Evolutionary conservation across 2,113 vertebrate genomes (phyloP), one percentile per base, ranked within the genome.

Genomic region (Mugil cephalus): DNA sequence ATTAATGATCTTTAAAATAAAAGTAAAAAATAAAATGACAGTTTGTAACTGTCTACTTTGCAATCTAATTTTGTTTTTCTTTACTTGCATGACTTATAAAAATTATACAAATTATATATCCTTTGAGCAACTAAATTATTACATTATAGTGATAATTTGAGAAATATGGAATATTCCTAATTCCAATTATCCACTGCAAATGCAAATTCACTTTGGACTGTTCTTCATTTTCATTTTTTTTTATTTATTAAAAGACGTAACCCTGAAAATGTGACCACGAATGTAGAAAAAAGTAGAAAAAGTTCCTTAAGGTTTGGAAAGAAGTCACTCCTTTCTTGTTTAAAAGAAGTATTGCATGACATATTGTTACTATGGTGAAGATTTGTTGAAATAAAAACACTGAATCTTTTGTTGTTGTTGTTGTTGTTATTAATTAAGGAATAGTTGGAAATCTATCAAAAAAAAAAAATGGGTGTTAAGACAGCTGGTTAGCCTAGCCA

Each of bases 301-400:
- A 12, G 2, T 2, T 15, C 1, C 21, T 42, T 38, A 9, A 18
- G 30, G 43, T 46, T 72, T 48, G 45, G 30, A 46, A 8, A 46
- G 40, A 50, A 59, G 59, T 36, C 12, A 15, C 13, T 38, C 83
- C 43, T 81, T 65, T 85, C 78, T 50, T 89, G 55, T 87, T 85
- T 86, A 80, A 63, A 55, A 74, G 51, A 83, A 81, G 69, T 85
- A 72, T 84, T 88, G 92, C 92, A 94, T 93, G 91, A 61, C 39
- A 83, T 68, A 63, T 63, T 75, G 62, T 84, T 79, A 67, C 79
- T 86, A 76, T 91, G 70, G 79, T 81, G 72, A 87, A 68, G 56
- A 56, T 56, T 74, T 84, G 80, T 81, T 80, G 61, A 87, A 91
- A 90, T 90, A 89, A 91, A 89, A 51, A 47, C 60, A 55, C 63